Percentiles rank a stretch among this genome's conserved stretches.
These are phyloP conservation scores for Eilema sororculum DNA, from an alignment of 2,888 invertebrate species.

Conservation along the genomic window DNA sequence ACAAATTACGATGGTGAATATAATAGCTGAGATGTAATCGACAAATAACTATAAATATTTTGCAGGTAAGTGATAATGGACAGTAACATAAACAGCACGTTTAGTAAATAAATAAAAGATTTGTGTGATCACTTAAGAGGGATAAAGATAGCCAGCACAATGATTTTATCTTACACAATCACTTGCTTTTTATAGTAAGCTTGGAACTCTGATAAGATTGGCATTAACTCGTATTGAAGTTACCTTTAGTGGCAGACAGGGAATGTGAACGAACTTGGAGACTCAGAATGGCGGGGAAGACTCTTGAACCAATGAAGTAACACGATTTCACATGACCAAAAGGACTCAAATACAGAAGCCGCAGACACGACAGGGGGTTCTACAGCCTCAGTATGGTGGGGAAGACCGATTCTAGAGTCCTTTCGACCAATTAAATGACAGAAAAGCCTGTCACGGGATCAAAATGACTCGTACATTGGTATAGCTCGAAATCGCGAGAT, in stretches of 20 bases:
- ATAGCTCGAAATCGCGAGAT: too few species aligned
- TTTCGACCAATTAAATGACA: too few species aligned
- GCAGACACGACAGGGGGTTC: too few species aligned
- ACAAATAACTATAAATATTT: constrained; percentile 20
- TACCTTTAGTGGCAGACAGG: background rate
- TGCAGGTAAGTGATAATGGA: constrained; percentile 25
- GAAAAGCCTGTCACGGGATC: too few species aligned
- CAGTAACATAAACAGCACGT: constrained; percentile 12
- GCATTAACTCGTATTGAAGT: background rate
- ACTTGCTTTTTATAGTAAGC: background rate
- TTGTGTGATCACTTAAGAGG: constrained; percentile 12
- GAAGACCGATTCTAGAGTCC: too few species aligned
- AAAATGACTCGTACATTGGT: too few species aligned
- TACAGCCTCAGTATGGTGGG: too few species aligned
- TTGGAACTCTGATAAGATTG: background rate
- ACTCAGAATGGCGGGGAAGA: background rate
- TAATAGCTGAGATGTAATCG: background rate
- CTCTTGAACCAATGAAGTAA: too few species aligned
- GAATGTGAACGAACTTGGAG: background rate
- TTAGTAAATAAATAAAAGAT: constrained; percentile 25
- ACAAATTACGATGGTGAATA: background rate
- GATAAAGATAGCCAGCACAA: constrained; percentile 3
- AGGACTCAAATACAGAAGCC: too few species aligned
- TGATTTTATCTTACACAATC: constrained; percentile 9
- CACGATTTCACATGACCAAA: too few species aligned